Percentiles rank a stretch among this genome's conserved stretches.
phyloP scores from a whole-genome alignment of 1,140 invertebrate species.

The Whitmania pigra region DNA sequence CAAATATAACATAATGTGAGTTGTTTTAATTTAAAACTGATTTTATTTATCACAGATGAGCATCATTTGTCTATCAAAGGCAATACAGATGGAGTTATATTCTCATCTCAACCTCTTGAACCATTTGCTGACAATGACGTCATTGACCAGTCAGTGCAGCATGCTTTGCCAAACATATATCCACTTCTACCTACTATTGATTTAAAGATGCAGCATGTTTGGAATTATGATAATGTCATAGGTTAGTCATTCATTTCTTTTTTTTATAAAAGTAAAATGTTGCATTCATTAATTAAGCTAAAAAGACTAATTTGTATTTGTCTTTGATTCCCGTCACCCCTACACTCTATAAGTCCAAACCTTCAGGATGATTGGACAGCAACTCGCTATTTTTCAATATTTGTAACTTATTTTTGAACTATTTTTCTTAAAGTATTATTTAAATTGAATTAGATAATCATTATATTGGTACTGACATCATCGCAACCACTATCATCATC shows the following conservation, averaged over 20 bases:
- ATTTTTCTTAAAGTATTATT: too few relatives aligned
- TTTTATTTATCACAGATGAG: not conserved
- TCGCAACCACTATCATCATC: too few relatives aligned
- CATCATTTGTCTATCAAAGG: not conserved
- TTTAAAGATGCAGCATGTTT: constrained; percentile 53
- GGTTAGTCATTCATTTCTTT: constrained; percentile 48
- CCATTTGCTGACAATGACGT: constrained; percentile 44
- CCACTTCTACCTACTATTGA: constrained; percentile 59
- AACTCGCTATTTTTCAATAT: too few relatives aligned
- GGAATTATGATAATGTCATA: constrained; percentile 50
- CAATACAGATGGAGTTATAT: constrained; percentile 13
- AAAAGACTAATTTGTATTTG: too few relatives aligned
- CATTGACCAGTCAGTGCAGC: constrained; percentile 34
- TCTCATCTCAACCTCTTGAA: constrained; percentile 47
- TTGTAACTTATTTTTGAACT: too few relatives aligned
- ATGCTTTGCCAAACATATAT: constrained; percentile 54
- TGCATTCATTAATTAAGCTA: too few relatives aligned
- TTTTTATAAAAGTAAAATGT: too few relatives aligned
- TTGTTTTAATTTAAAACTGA: not conserved
- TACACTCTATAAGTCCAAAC: too few relatives aligned
- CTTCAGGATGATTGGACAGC: too few relatives aligned
- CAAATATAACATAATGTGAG: not conserved
- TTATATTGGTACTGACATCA: too few relatives aligned
- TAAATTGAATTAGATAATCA: too few relatives aligned
- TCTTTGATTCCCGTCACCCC: too few relatives aligned